These are phyloP conservation scores for Lepidocyrtoides sp. DNA, from an alignment of 2,888 invertebrate species.

Conservation along the genomic window DNA sequence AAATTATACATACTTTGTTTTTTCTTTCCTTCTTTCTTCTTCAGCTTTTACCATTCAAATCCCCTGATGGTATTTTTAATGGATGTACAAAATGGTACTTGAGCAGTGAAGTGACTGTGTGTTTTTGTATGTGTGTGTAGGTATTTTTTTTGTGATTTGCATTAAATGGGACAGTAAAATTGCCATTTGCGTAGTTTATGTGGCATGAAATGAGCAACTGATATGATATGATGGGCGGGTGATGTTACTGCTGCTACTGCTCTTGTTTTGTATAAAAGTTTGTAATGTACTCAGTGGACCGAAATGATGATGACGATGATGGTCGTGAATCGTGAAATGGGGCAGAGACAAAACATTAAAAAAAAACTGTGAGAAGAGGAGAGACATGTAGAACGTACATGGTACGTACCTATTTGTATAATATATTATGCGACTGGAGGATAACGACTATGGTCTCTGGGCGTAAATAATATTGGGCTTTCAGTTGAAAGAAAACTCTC, in stretches of 20 bases:
- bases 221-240: constrained; percentile 40
- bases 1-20: neutral
- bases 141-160: constrained; percentile 30
- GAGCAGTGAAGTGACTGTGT: neutral
- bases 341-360: constrained; percentile 21
- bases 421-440: neutral
- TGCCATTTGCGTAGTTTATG: constrained; percentile 71
- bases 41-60: no score
- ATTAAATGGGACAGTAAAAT: constrained; percentile 62
- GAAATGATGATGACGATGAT: constrained; percentile 49
- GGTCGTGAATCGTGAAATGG: constrained; percentile 53
- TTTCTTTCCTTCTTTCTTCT: no score
- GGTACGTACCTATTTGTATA: neutral
- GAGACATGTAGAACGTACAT: neutral
- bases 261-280: no score
- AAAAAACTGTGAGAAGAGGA: neutral
- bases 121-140: neutral
- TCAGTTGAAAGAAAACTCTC: no score
- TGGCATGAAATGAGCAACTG: constrained; percentile 70
- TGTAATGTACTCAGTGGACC: constrained; percentile 31
- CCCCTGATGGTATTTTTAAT: constrained; percentile 21
- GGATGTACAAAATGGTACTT: neutral
- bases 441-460: constrained; percentile 16
- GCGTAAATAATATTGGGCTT: constrained; percentile 35
- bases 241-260: no score